Conservation (phyloP, 2,888 invertebrate genomes). For the Drosophila mettleri region DNA sequence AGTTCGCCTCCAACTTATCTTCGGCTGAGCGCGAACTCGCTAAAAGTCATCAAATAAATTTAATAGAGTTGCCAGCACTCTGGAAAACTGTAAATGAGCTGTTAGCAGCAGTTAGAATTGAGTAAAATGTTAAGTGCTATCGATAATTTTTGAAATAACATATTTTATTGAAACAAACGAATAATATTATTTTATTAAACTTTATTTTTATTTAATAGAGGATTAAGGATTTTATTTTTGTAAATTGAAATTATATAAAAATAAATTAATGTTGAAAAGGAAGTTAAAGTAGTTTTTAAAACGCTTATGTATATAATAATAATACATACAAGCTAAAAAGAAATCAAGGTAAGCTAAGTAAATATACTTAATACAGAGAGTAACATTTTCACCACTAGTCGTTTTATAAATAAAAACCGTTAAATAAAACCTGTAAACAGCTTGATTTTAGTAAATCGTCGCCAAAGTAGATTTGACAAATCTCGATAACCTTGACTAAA, state of each 20-base stretch:
- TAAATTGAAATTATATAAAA: no score
- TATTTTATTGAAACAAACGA: no score
- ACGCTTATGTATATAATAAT: no score
- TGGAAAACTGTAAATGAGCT: background rate
- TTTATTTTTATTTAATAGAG: background rate
- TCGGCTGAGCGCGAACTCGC: constrained; percentile 27
- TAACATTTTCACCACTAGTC: background rate
- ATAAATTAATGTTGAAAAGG: no score
- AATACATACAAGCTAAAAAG: no score
- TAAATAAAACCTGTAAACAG: background rate
- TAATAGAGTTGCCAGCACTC: constrained; percentile 22
- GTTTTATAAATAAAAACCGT: background rate
- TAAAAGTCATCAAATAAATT: constrained; percentile 6
- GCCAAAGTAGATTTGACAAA: background rate
- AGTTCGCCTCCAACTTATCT: background rate
- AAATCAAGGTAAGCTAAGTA: background rate
- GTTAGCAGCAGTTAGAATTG: background rate
- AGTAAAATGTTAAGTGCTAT: constrained; percentile 2
- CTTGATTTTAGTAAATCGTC: background rate
- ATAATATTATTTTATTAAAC: background rate
- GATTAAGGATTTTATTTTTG: background rate
- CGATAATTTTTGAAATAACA: constrained; percentile 21
- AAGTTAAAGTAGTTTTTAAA: no score
- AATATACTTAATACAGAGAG: background rate
- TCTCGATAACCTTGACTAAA: constrained; percentile 29